Conservation (phyloP, 2,888 invertebrate genomes). For the Dinocampus coccinellae region DNA sequence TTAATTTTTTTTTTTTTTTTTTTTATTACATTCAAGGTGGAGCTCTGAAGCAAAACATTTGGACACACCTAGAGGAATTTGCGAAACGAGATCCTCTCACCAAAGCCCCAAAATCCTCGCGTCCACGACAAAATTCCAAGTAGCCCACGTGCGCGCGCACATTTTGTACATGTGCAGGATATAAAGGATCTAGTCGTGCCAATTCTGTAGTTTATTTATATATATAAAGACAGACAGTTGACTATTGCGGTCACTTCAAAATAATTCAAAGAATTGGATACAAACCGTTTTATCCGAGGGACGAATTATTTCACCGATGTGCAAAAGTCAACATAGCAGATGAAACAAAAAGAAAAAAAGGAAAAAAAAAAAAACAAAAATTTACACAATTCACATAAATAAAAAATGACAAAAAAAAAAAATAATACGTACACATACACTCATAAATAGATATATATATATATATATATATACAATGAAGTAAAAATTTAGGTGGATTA, state of each 20-base stretch:
- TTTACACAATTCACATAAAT: background rate
- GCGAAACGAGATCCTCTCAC: conserved; percentile 45
- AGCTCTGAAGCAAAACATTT: conserved; percentile 8
- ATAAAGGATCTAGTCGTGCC: conserved; percentile 30
- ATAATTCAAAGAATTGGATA: conserved; percentile 16
- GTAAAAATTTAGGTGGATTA: background rate
- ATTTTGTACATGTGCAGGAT: conserved; percentile 22
- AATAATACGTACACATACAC: no score
- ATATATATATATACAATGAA: no score
- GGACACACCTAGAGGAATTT: conserved; percentile 47
- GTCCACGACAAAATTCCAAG: conserved; percentile 43
- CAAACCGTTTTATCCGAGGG: background rate
- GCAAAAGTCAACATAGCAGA: background rate
- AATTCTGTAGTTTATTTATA: conserved; percentile 31
- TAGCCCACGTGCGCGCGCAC: conserved; percentile 39
- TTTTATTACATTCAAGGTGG: conserved; percentile 7
- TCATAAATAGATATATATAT: no score
- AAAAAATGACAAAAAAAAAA: background rate
- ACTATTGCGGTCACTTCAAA: background rate
- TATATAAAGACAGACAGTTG: background rate
- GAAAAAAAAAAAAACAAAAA: no score
- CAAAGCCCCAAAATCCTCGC: conserved; percentile 25
- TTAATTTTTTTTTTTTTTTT: background rate
- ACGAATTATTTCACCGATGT: background rate
- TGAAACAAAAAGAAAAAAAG: background rate